Evolutionary conservation across 2,797 vertebrate genomes (phyloP).

Genomic region (Poecilia gillii): DNA sequence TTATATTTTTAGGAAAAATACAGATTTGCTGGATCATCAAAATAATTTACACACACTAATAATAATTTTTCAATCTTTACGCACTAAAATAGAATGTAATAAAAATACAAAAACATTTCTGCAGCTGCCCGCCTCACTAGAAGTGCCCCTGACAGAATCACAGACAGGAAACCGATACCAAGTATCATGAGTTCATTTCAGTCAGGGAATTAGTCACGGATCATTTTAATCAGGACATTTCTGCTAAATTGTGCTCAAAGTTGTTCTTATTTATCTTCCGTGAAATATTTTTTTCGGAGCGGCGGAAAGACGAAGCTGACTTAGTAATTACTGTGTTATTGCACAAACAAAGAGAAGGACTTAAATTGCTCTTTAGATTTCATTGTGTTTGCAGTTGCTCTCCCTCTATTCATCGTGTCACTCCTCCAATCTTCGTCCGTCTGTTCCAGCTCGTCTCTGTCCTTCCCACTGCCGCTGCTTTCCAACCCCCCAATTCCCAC

Average conservation of each 20-base stretch:
- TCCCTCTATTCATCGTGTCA: constrained; percentile 58
- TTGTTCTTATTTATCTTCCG: constrained; percentile 6
- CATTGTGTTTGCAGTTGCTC: constrained; percentile 66
- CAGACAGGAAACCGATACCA: background rate
- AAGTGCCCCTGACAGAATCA: background rate
- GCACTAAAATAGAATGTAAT: background rate
- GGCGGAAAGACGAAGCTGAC: constrained; percentile 28
- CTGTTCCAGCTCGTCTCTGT: constrained; percentile 57
- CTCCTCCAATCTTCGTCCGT: constrained; percentile 49
- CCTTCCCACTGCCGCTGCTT: constrained; percentile 49
- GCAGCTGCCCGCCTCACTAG: background rate
- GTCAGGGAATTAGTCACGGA: background rate
- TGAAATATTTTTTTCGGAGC: constrained; percentile 26
- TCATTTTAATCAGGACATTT: background rate
- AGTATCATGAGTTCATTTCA: background rate
- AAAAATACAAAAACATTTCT: background rate
- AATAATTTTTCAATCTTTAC: background rate
- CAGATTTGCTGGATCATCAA: background rate
- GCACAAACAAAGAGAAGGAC: constrained; percentile 52
- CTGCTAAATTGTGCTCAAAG: background rate
- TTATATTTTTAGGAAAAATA: background rate
- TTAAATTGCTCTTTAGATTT: constrained; percentile 74
- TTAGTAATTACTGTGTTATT: constrained; percentile 63
- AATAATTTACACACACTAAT: background rate
- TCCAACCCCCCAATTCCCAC: constrained; percentile 50